phyloP scores from a whole-genome alignment of 2,113 vertebrate species.

The Dipodomys stephensi region DNA sequence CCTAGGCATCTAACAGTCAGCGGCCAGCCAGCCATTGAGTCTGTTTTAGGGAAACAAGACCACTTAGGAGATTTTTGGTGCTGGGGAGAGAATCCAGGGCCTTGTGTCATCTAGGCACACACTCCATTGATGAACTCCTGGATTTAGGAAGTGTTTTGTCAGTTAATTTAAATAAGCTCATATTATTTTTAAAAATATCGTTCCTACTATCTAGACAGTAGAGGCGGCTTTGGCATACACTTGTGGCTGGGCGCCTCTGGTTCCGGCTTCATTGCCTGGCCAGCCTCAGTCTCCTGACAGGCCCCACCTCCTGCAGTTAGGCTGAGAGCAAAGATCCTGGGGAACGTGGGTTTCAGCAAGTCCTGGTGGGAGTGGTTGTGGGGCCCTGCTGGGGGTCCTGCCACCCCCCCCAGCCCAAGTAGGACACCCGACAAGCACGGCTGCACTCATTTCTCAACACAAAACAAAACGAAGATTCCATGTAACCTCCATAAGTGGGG shows the following conservation, averaged over 20 bases:
- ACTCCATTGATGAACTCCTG: not conserved
- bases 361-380: too few species aligned
- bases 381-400: too few species aligned
- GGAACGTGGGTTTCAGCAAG: not conserved
- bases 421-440: not conserved
- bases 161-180: not conserved
- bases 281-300: too few species aligned
- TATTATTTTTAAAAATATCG: not conserved
- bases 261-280: not conserved
- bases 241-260: not conserved
- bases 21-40: too few species aligned
- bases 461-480: not conserved
- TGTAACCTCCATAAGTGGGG: not conserved
- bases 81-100: fast-evolving
- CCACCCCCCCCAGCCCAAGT: too few species aligned
- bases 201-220: not conserved
- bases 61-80: too few species aligned
- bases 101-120: not conserved
- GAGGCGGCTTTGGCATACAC: not conserved
- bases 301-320: too few species aligned
- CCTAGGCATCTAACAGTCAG: too few species aligned
- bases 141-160: not conserved
- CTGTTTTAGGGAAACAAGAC: not conserved
- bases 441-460: not conserved
- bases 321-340: not conserved